Evolutionary conservation across 2,888 invertebrate species (phyloP), one percentile per base, ranked within the genome.

Genomic region (Napeogenes inachia): DNA sequence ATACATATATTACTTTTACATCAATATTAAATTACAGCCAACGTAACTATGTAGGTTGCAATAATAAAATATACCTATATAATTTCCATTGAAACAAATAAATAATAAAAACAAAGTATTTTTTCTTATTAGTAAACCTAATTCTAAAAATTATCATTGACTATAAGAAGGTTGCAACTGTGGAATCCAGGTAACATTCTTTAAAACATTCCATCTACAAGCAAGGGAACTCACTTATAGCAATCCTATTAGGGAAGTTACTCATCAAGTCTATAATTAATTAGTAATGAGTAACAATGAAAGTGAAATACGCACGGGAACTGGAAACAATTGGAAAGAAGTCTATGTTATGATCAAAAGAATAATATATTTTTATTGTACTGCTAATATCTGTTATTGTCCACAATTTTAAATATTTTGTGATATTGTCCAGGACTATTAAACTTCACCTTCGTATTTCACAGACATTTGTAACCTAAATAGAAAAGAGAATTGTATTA

Each of bases 1-100:
- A 91, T 91, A 91, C 91, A 91, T 91, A 90, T 91, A 91, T 91
- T 91, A 89, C 88, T 89, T 75, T 75, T 88, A 91, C 89, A 89
- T 90, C 86, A 87, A 90, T 90, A 87, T 91, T 90, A 88, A 90
- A 89, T 87, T 89, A 89, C 87, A 89, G 89, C 90, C 89, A 89
- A 89, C 89, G 85, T 88, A 89, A 90, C 86, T 88, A 86, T 85
- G 85, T 87, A 90, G 89, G 88, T 89, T 87, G 88, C 86, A 87
- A 87, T 90, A 88, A 89, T 89, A 89, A 89, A 90, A 90, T 90
- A 90, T 90, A 87, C 89, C 88, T 89, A 88, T 89, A 86, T 86
- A 87, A 87, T 87, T 89, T 88, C 79, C 80, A 85, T 85, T 84
- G 84, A 88, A 89, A 90, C 89, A 89, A 89, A 89, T 88, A 89